Evolutionary conservation across 2,888 invertebrate species (phyloP).

Genomic region (Lepidochitona cinerea): DNA sequence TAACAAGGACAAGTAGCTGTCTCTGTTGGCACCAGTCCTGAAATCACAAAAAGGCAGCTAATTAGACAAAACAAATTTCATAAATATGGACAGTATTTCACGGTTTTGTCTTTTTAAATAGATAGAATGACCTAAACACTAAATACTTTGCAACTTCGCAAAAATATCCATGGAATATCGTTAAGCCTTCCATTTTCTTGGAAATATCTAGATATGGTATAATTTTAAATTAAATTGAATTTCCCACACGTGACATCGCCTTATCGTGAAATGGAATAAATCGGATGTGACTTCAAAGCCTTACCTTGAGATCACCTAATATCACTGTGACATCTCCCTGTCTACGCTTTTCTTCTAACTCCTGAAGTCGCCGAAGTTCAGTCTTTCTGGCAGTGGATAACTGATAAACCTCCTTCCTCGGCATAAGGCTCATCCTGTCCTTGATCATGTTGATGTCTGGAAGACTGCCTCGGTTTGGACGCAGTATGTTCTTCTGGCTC

Average conservation of each 20-base stretch:
- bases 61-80: too few species aligned
- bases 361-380: constrained; percentile 91
- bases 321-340: constrained; percentile 68
- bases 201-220: too few species aligned
- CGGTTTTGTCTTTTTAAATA: too few species aligned
- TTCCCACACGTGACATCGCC: too few species aligned
- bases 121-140: too few species aligned
- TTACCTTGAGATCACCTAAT: constrained; percentile 68
- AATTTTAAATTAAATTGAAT: too few species aligned
- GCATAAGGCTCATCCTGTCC: constrained; percentile 84
- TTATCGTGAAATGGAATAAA: too few species aligned
- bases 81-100: too few species aligned
- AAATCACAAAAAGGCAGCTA: constrained; percentile 26
- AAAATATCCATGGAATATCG: too few species aligned
- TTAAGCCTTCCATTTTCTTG: too few species aligned
- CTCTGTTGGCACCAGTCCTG: constrained; percentile 70
- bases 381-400: constrained; percentile 79
- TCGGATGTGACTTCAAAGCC: constrained; percentile 5
- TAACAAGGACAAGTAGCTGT: constrained; percentile 67
- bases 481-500: constrained; percentile 42
- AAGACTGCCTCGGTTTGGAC: constrained; percentile 81
- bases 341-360: constrained; percentile 71
- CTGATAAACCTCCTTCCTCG: constrained; percentile 94
- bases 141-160: too few species aligned
- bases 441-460: constrained; percentile 83